Evolutionary conservation across 2,113 vertebrate species (phyloP), one percentile per base, ranked within the genome.

Genomic region (Paracanthobrama guichenoti): DNA sequence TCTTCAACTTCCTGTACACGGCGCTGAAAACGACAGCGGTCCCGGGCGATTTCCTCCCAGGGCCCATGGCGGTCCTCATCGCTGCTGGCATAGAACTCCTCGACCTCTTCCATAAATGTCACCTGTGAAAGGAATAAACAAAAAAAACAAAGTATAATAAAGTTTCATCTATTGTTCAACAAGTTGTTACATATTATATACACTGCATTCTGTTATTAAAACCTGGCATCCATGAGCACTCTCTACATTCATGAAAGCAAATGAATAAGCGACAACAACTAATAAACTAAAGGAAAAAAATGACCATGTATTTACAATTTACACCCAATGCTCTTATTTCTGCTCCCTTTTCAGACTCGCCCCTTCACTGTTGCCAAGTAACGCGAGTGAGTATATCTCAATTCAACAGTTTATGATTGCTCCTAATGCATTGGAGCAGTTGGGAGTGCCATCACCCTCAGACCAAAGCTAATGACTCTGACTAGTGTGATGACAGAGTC

Each of bases 11-110:
- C 97, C 84, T 94, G 94, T 87, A 97, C 97, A 31, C 98, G 95
- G 1, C 94, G 95, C 83, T 94, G 95, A 93, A 99, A 99, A 0
- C 98, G 91, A 88, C 94, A 96, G 4, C 95, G 95, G 66, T 99
- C 98, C 1, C 97, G 93, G 0, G 98, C 98, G 42, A 96, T 89
- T 93, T 99, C 95, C 86, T 99, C 98, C 98, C 98, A 99, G 0
- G 96, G 97, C 6, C 98, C 96, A 12, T 90, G 94, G 0, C 98
- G 95, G 50, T 98, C 97, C 91, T 99, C 98, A 83, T 97, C 96
- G 0, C 91, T 90, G 90, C 95, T 96, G 46, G 96, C 84, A 4
- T 96, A 96, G 92, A 97, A 96, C 91, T 96, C 95, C 0, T 96
- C 96, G 48, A 99, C 95, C 20, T 96, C 87, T 1, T 98, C 96